A percentile compares a stretch with the other conserved stretches of the same genome.
These are phyloP conservation scores for Malurus melanocephalus DNA, from an alignment of 2,113 vertebrate genomes.

Conservation along the genomic window DNA sequence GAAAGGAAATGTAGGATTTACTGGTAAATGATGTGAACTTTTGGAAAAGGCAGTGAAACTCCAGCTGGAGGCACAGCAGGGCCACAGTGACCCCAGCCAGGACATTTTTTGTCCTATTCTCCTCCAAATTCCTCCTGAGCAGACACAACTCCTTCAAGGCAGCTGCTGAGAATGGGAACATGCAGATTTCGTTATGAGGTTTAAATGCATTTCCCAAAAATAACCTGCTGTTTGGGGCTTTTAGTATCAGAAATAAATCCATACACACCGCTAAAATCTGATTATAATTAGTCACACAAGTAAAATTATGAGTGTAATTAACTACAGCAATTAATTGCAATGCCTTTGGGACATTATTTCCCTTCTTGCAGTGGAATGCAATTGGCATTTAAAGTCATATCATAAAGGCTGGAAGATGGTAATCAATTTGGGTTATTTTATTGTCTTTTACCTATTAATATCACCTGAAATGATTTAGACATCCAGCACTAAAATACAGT, in stretches of 20 bases:
- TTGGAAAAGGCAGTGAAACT: neutral
- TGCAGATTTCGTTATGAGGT: neutral
- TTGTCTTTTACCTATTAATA: neutral
- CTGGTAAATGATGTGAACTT: neutral
- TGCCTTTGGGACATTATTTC: conserved; percentile 16
- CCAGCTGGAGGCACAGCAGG: neutral
- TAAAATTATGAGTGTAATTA: conserved; percentile 30
- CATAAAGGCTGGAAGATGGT: neutral
- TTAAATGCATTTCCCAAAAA: conserved; percentile 1
- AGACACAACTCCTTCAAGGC: neutral
- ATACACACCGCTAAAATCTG: neutral
- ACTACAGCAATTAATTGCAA: conserved; percentile 26
- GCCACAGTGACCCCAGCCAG: neutral
- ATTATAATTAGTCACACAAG: conserved; percentile 29
- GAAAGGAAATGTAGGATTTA: neutral
- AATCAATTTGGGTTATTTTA: neutral
- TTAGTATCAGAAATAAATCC: neutral
- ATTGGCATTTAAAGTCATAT: neutral
- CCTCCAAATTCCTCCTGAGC: neutral
- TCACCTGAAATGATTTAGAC: neutral
- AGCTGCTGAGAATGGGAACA: neutral
- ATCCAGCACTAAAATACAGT: rapidly evolving
- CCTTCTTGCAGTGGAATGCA: neutral
- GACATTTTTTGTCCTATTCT: neutral
- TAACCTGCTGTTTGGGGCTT: neutral